Base-by-base conservation (phyloP, 2,113 vertebrate species). In the Empidonax alnorum region DNA sequence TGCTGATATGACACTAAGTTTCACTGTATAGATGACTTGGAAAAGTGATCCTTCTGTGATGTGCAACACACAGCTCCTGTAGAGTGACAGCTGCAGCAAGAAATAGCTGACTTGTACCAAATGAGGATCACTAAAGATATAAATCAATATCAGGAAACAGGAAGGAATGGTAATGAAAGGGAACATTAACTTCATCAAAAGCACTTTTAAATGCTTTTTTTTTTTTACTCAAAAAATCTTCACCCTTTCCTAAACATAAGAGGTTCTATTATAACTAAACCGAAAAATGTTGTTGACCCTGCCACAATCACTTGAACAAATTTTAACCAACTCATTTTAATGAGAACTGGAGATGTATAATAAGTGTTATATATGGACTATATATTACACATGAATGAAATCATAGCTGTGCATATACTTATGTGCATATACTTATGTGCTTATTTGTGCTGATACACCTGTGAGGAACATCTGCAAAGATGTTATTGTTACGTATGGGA, bases 141-240 rank as follows among this genome's bases (percentile, higher is more conserved):
- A 96, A 94, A 94, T 93, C 79, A 74, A 31, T 84, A 89, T 59
- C 47, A 89, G 89, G 86, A 94, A 89, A 81, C 44, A 87, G 65
- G 73, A 88, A 91, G 89, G 83, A 89, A 84, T 33, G 37, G 62
- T 49, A 84, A 84, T 55, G 66, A 91, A 95, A 89, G 31, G 58
- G 44, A 72, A 50, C 6, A 61, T 94, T 80, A 84, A 68, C 61
- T 74, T 55, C 24, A 73, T 74, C 61, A 78, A 84, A 94, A 89
- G 7, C 16, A 39, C 13, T 72, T n/a, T 76, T 9, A 81, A 89
- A 52, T 23, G 6, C 7, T 53, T 67, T 84, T 44, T 35, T 44
- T 35, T 35, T 75, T 73, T 67, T 67, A 53, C 61, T 56, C 7
- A 77, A 74, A 68, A 90, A 58, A 22, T 8, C 14, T 42, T 88